phyloP scores from a whole-genome alignment of 35 echinoderm and acorn worm species.

The Hemicentrotus pulcherrimus region DNA sequence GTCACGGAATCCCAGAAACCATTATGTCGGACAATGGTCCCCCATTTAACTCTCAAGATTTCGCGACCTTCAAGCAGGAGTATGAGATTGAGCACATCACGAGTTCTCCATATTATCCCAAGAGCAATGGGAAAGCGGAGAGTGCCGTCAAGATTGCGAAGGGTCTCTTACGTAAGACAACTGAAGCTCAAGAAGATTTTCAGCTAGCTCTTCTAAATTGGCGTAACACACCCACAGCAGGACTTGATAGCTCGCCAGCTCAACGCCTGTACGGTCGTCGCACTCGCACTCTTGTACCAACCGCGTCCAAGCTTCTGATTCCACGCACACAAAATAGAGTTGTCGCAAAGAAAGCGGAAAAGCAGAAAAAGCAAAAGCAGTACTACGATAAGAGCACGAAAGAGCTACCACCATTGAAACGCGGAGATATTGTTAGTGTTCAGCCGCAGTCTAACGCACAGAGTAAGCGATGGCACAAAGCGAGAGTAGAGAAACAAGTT shows the following conservation, averaged over 20 bases:
- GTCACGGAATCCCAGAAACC: constrained; percentile 61
- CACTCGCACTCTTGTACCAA: constrained; percentile 64
- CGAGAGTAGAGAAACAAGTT: constrained; percentile 49
- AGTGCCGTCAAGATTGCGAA: constrained; percentile 58
- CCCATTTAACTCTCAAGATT: constrained; percentile 71
- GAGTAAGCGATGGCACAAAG: constrained; percentile 59
- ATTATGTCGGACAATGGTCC: constrained; percentile 69
- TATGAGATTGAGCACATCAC: constrained; percentile 62
- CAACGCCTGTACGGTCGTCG: constrained; percentile 60
- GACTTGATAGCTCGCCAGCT: constrained; percentile 56
- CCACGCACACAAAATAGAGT: constrained; percentile 28
- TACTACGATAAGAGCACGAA: constrained; percentile 40
- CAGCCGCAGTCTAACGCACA: not conserved
- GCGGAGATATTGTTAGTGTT: constrained; percentile 47
- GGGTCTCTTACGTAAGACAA: constrained; percentile 54
- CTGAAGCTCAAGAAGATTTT: constrained; percentile 51
- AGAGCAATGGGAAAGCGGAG: constrained; percentile 80
- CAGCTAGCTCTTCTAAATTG: constrained; percentile 63
- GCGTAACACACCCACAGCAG: constrained; percentile 65
- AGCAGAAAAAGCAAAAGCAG: constrained; percentile 51
- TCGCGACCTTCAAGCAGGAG: constrained; percentile 51
- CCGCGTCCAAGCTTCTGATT: constrained; percentile 31
- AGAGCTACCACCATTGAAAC: constrained; percentile 13
- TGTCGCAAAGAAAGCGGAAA: not conserved
- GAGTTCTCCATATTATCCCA: constrained; percentile 55